Conservation (phyloP, 1,140 invertebrate genomes). For the Megathymus violae region DNA sequence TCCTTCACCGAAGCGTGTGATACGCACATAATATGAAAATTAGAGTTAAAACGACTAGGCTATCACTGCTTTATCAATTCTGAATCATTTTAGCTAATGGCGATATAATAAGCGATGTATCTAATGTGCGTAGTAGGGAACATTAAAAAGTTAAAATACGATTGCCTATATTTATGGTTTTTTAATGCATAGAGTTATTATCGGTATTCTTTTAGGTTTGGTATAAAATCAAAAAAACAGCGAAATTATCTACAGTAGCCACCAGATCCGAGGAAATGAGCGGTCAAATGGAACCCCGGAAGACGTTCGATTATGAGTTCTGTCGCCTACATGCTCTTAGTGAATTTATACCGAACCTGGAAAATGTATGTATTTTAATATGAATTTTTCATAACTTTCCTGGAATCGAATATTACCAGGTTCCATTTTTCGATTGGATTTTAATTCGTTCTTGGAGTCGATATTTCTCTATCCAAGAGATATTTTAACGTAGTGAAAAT, state of each 20-base stretch:
- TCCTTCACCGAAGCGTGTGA: too few species aligned
- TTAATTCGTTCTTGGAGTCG: not conserved
- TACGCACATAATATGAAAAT: too few species aligned
- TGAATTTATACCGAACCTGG: conserved; percentile 8
- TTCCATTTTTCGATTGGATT: conserved; percentile 3
- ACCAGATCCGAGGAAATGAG: conserved; percentile 13
- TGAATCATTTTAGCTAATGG: too few species aligned
- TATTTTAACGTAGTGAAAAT: not conserved
- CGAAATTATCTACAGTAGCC: conserved; percentile 3
- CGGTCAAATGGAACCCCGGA: conserved; percentile 15
- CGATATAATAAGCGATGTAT: too few species aligned
- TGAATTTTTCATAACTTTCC: conserved; percentile 21
- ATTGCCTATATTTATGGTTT: too few species aligned
- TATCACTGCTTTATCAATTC: too few species aligned
- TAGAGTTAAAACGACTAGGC: too few species aligned
- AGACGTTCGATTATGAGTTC: conserved; percentile 29
- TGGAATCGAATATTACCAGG: not conserved
- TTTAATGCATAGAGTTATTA: not conserved
- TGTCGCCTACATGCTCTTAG: conserved; percentile 19
- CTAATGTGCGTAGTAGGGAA: too few species aligned
- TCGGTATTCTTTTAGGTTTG: not conserved
- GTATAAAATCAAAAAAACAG: not conserved
- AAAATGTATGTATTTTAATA: conserved; percentile 26
- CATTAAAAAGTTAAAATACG: too few species aligned
- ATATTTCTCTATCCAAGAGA: not conserved